Evolutionary conservation across 2,797 vertebrate species (phyloP).

Genomic region (Pseudochirops cupreus): DNA sequence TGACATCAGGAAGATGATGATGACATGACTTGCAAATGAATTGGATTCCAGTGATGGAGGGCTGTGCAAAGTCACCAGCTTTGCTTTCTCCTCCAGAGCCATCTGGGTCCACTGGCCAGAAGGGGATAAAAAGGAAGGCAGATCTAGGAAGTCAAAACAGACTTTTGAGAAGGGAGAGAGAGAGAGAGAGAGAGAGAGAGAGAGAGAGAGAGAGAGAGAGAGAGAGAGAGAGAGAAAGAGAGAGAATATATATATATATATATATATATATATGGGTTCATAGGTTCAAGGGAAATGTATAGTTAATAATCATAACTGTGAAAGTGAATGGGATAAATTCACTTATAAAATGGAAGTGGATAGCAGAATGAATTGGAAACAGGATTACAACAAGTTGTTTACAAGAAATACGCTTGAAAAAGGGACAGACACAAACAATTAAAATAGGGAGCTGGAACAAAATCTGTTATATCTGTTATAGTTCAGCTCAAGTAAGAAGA

Average conservation of each 20-base stretch:
- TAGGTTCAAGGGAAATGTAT: background rate
- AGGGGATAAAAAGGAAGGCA: background rate
- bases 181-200: too few species aligned
- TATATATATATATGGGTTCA: too few species aligned
- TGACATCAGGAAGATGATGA: too few species aligned
- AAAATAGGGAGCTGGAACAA: background rate
- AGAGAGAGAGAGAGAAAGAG: too few species aligned
- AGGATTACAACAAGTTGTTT: background rate
- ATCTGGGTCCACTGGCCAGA: background rate
- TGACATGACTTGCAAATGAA: too few species aligned
- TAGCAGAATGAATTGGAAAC: background rate
- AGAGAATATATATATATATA: too few species aligned
- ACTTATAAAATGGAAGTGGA: background rate
- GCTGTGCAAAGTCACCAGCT: too few species aligned
- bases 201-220: too few species aligned
- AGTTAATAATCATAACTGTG: too few species aligned
- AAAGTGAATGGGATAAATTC: background rate
- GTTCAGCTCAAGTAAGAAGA: background rate
- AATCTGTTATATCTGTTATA: background rate
- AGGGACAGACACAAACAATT: background rate
- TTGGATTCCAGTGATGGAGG: too few species aligned
- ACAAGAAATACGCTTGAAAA: background rate
- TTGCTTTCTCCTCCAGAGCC: too few species aligned
- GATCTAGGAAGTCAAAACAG: background rate
- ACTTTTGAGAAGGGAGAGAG: background rate